phyloP scores from a whole-genome alignment of 2,113 vertebrate species.

The Fregata magnificens region DNA sequence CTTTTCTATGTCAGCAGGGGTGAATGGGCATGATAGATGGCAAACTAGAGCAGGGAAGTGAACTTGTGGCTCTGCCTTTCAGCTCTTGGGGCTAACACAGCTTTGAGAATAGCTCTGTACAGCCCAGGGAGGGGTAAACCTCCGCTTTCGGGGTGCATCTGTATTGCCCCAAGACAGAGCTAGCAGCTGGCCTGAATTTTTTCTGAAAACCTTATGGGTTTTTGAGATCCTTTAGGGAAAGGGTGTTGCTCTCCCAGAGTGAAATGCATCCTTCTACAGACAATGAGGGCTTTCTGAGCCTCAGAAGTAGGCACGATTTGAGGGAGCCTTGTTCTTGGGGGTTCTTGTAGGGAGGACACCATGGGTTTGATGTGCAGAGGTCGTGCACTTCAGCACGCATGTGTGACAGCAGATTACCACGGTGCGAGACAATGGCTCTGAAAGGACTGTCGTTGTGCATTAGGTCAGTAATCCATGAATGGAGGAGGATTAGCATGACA shows the following conservation, averaged over 20 bases:
- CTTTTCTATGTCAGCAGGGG: neutral
- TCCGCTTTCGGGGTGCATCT: neutral
- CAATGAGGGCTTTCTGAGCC: neutral
- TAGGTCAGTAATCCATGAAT: slow-evolving; percentile 3
- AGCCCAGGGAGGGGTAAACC: neutral
- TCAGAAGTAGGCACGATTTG: no score
- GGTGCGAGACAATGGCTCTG: neutral
- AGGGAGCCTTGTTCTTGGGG: neutral
- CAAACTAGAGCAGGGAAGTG: neutral
- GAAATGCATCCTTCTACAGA: neutral
- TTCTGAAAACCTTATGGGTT: neutral
- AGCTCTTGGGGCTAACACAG: neutral
- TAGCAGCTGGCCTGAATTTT: neutral
- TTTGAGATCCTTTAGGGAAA: neutral
- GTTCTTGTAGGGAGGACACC: no score
- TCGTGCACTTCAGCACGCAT: accelerated
- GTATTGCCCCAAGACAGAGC: neutral
- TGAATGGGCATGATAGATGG: accelerated
- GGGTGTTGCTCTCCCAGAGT: neutral
- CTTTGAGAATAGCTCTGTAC: neutral
- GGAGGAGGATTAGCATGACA: neutral
- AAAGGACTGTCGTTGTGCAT: neutral
- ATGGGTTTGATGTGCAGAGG: neutral
- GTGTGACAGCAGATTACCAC: neutral
- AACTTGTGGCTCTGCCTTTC: neutral